Conservation (phyloP, 2,113 vertebrate genomes). For the Burhinus oedicnemus region DNA sequence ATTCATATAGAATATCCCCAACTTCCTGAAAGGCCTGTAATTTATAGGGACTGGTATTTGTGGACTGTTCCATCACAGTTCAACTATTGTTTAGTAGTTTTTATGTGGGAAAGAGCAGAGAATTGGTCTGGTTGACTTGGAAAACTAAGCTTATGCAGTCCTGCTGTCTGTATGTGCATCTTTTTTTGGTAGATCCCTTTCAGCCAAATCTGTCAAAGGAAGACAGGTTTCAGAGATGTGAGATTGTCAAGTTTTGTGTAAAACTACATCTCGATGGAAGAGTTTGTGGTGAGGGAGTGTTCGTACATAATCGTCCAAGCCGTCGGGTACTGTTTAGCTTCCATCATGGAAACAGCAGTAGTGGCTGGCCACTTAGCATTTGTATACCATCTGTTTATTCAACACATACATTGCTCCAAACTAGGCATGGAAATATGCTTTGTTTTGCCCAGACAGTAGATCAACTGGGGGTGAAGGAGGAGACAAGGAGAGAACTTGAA, state of each 20-base stretch:
- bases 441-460: background rate
- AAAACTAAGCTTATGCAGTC: background rate
- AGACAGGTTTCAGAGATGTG: background rate
- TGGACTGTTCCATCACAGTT: background rate
- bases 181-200: background rate
- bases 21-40: background rate
- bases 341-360: background rate
- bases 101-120: background rate
- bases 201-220: background rate
- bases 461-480: background rate
- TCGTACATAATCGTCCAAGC: background rate
- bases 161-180: background rate
- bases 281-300: background rate
- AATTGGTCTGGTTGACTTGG: background rate
- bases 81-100: background rate
- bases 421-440: background rate
- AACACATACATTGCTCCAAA: background rate
- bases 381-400: background rate
- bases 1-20: background rate
- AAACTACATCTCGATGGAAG: background rate
- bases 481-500: background rate
- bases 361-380: background rate
- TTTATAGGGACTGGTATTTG: background rate
- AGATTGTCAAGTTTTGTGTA: background rate
- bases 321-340: background rate